A percentile compares a stretch with the other conserved stretches of the same genome.
Evolutionary conservation across 2,888 invertebrate genomes (phyloP).

Genomic region (Euspilapteryx auroguttella): DNA sequence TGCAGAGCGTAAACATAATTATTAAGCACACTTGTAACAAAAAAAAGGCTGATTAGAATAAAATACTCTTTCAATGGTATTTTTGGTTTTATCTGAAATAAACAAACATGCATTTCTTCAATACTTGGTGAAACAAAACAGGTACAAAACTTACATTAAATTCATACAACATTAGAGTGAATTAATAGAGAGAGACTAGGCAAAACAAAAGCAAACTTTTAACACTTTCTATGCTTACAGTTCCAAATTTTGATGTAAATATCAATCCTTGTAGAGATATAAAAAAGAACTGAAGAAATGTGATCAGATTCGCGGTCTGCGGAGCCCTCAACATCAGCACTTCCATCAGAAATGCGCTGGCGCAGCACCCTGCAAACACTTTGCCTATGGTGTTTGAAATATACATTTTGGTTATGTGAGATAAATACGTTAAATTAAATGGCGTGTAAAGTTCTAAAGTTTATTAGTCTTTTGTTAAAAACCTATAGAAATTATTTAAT

Average conservation of each 20-base stretch:
- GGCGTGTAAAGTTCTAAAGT: no score
- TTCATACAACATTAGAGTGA: no score
- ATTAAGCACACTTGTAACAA: slow-evolving; percentile 45
- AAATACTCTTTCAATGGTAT: slow-evolving; percentile 40
- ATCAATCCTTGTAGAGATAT: slow-evolving; percentile 35
- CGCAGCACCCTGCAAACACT: slow-evolving; percentile 38
- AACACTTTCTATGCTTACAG: slow-evolving; percentile 26
- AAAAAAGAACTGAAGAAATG: slow-evolving; percentile 42
- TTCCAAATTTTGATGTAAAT: slow-evolving; percentile 26
- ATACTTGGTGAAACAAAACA: background rate
- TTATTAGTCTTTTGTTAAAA: no score
- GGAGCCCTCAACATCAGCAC: slow-evolving; percentile 34
- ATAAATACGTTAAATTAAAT: no score
- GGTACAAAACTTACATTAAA: background rate
- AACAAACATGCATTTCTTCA: slow-evolving; percentile 2
- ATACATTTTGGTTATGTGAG: slow-evolving; percentile 16
- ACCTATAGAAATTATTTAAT: no score
- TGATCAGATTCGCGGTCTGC: slow-evolving; percentile 35
- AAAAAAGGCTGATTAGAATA: slow-evolving; percentile 37
- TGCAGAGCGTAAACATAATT: slow-evolving; percentile 52
- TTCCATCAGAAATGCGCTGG: slow-evolving; percentile 45
- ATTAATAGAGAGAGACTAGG: no score
- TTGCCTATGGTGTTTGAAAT: slow-evolving; percentile 18
- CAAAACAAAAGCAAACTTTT: no score
- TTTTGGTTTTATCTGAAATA: slow-evolving; percentile 40